Conservation (phyloP, 2,888 invertebrate genomes). For the Calephelis perditalis region DNA sequence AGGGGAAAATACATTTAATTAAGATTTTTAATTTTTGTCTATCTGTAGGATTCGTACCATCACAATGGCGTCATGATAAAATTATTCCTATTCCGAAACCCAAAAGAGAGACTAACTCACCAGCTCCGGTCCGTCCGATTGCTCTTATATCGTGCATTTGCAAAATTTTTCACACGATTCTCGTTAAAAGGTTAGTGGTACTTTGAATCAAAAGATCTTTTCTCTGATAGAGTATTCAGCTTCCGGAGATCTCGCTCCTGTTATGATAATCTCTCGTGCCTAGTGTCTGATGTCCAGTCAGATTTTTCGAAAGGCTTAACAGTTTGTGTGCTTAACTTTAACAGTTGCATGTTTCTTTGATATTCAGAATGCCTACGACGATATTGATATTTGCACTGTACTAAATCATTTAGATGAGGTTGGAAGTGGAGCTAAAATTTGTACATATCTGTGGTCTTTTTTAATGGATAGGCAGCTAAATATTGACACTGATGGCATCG, state of each 20-base stretch:
- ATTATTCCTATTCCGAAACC: slow-evolving; percentile 22
- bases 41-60: slow-evolving; percentile 16
- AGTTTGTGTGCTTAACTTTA: no score
- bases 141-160: slow-evolving; percentile 28
- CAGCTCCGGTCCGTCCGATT: slow-evolving; percentile 19
- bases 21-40: slow-evolving; percentile 20
- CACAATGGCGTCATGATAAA: slow-evolving; percentile 20
- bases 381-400: slow-evolving; percentile 26
- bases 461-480: slow-evolving; percentile 19
- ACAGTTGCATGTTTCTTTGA: slow-evolving; percentile 34
- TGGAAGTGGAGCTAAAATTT: slow-evolving; percentile 27
- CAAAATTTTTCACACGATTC: slow-evolving; percentile 28
- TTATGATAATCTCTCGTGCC: slow-evolving; percentile 20
- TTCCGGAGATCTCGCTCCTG: slow-evolving; percentile 26
- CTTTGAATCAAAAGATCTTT: slow-evolving; percentile 24
- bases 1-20: slow-evolving; percentile 20
- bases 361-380: slow-evolving; percentile 36
- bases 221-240: slow-evolving; percentile 21
- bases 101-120: slow-evolving; percentile 1
- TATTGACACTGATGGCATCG: slow-evolving; percentile 16
- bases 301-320: slow-evolving; percentile 28
- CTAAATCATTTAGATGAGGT: slow-evolving; percentile 25
- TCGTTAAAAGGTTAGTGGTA: slow-evolving; percentile 27
- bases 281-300: slow-evolving; percentile 22
- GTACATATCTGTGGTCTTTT: slow-evolving; percentile 27